A percentile compares a stretch with the other conserved stretches of the same genome.
Conservation (phyloP, 1,140 invertebrate genomes). For the Sogatella furcifera region DNA sequence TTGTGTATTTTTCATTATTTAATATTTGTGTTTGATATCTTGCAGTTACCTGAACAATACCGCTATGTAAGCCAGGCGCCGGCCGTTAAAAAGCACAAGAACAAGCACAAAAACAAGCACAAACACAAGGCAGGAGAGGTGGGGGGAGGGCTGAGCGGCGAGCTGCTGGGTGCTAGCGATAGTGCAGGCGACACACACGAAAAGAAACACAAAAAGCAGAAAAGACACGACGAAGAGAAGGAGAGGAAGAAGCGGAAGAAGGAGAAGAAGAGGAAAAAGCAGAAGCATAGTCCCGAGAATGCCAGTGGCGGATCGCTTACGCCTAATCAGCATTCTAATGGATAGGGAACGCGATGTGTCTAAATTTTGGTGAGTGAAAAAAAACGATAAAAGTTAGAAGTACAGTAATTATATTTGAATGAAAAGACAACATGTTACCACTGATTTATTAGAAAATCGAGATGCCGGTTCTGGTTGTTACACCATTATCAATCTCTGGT, state of each 20-base stretch:
- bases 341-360: neutral
- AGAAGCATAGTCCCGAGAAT: slow-evolving; percentile 85
- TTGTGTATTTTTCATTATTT: slow-evolving; percentile 1
- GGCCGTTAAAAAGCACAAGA: slow-evolving; percentile 85
- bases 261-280: slow-evolving; percentile 90
- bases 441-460: too few species aligned
- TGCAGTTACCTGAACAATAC: slow-evolving; percentile 88
- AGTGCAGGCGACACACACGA: slow-evolving; percentile 74
- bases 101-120: slow-evolving; percentile 92
- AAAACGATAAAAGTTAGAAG: too few species aligned
- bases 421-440: too few species aligned
- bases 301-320: slow-evolving; percentile 46
- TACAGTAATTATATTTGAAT: too few species aligned
- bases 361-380: too few species aligned
- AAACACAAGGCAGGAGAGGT: slow-evolving; percentile 53
- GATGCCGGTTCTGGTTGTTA: too few species aligned
- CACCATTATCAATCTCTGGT: too few species aligned
- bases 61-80: slow-evolving; percentile 84
- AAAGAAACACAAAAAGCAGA: slow-evolving; percentile 94
- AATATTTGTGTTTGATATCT: slow-evolving; percentile 24
- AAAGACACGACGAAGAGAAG: slow-evolving; percentile 86
- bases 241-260: slow-evolving; percentile 91
- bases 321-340: slow-evolving; percentile 54
- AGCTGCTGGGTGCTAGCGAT: slow-evolving; percentile 41
- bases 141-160: slow-evolving; percentile 17